Conservation (phyloP, 2,113 vertebrate genomes). For the Hypocryptadius cinnamomeus region DNA sequence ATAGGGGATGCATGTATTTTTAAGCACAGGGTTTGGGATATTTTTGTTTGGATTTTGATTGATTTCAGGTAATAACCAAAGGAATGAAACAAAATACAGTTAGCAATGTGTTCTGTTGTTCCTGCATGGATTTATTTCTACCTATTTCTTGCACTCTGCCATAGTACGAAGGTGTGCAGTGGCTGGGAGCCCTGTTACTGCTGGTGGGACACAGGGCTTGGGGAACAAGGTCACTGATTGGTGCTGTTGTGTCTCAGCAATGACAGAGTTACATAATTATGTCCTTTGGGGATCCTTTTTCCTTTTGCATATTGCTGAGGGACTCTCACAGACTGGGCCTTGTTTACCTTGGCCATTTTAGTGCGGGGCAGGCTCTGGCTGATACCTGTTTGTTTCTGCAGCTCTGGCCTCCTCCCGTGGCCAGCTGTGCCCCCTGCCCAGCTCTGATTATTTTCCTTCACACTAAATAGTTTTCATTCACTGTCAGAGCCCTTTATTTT, state of each 20-base stretch:
- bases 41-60: not conserved
- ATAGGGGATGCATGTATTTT: not conserved
- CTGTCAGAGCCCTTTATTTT: not conserved
- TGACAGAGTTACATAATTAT: not conserved
- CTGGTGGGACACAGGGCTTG: not conserved
- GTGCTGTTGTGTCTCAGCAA: not conserved
- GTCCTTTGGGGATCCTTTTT: not conserved
- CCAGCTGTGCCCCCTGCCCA: not conserved
- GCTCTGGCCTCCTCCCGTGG: not conserved
- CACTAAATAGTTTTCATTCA: not conserved
- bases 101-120: not conserved
- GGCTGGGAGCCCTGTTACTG: not conserved
- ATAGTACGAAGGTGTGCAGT: rapidly evolving
- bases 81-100: not conserved
- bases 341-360: constrained; percentile 9
- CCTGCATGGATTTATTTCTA: not conserved
- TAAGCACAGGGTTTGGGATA: not conserved
- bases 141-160: rapidly evolving
- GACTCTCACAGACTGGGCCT: not conserved
- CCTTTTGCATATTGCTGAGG: not conserved
- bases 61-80: not conserved
- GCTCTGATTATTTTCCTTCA: constrained; percentile 18
- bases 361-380: not conserved
- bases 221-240: not conserved
- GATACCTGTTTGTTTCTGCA: not conserved